These are phyloP conservation scores for Tenthredo distinguenda DNA, from an alignment of 2,888 invertebrate genomes.

Conservation along the genomic window DNA sequence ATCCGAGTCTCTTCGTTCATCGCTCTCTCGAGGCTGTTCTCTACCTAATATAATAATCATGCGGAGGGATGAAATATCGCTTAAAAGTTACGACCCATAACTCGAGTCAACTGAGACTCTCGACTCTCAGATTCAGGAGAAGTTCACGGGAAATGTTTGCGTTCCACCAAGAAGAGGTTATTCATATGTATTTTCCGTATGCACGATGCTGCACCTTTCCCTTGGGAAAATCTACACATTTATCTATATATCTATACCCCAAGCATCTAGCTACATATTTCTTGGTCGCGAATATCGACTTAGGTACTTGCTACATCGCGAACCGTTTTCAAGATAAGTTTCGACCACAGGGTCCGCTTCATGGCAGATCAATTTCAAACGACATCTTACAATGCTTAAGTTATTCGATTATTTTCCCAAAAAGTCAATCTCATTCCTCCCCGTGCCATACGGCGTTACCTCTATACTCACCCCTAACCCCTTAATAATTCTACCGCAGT, in stretches of 20 bases:
- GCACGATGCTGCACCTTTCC: neutral
- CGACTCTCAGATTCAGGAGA: neutral
- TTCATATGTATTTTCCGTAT: conserved; percentile 26
- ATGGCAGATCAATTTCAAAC: neutral
- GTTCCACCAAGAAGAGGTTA: neutral
- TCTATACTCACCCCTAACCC: neutral
- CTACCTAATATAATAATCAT: neutral
- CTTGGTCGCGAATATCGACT: neutral
- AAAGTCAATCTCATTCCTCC: neutral
- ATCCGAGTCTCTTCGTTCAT: neutral
- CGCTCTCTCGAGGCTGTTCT: neutral
- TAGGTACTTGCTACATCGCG: neutral
- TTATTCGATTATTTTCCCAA: neutral
- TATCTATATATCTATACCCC: neutral
- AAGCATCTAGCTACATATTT: neutral
- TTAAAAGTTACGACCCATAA: neutral
- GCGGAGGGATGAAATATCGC: conserved; percentile 14
- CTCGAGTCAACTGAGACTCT: conserved; percentile 9
- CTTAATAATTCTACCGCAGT: neutral
- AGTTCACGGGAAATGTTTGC: conserved; percentile 11
- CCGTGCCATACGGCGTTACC: neutral
- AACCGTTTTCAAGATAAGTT: neutral
- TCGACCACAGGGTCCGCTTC: neutral
- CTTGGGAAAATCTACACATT: neutral
- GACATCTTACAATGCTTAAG: neutral